Conservation (phyloP, 2,797 vertebrate species). For the Octomys mimax region DNA sequence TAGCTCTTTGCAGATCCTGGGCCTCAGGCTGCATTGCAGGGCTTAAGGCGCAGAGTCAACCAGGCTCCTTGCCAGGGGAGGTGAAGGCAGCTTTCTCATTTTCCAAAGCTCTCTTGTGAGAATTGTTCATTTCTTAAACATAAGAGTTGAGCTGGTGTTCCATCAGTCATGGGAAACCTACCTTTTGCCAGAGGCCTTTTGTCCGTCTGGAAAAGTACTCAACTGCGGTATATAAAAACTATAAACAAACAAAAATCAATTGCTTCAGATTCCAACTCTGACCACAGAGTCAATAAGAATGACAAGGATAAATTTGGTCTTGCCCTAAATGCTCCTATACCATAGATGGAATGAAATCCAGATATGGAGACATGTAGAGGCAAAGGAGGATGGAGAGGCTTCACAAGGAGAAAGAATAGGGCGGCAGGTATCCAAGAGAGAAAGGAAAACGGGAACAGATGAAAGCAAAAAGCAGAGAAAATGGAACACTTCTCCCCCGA, state of each 20-base stretch:
- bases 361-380: background rate
- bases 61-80: conserved; percentile 10
- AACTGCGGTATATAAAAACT: conserved; percentile 80
- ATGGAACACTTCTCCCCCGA: background rate
- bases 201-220: conserved; percentile 80
- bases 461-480: background rate
- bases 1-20: background rate
- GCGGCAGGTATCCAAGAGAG: background rate
- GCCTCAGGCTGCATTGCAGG: background rate
- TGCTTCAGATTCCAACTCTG: conserved; percentile 71
- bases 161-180: conserved; percentile 62
- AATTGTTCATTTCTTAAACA: conserved; percentile 68
- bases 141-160: conserved; percentile 57
- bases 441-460: conserved; percentile 18
- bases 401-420: background rate
- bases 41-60: background rate
- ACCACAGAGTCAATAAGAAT: conserved; percentile 82
- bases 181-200: conserved; percentile 67
- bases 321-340: conserved; percentile 68
- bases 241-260: conserved; percentile 81
- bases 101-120: conserved; percentile 61
- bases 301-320: conserved; percentile 81
- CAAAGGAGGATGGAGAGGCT: background rate
- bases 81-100: conserved; percentile 56
- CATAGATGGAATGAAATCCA: conserved; percentile 61